Evolutionary conservation across 2,113 vertebrate genomes (phyloP).

Genomic region (Lasiurus borealis): DNA sequence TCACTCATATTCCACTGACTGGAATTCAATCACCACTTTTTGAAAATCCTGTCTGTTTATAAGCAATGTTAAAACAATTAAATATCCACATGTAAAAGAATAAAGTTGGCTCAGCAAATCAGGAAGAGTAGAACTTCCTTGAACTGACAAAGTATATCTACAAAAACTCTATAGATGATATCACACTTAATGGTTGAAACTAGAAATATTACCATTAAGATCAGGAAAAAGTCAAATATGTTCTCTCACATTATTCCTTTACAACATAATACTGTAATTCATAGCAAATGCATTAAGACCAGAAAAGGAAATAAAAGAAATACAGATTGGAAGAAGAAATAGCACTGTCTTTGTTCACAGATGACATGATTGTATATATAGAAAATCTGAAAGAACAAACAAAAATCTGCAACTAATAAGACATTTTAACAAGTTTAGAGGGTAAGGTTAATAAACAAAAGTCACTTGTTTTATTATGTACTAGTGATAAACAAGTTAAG

Average conservation of each 20-base stretch:
- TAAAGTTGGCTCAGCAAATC: neutral
- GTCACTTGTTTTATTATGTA: slow-evolving; percentile 11
- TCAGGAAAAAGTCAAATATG: neutral
- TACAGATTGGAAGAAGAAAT: slow-evolving; percentile 33
- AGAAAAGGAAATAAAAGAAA: neutral
- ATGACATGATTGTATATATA: neutral
- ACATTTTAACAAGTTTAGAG: slow-evolving; percentile 6
- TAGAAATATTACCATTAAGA: neutral
- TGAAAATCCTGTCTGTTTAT: neutral
- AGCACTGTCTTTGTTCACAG: neutral
- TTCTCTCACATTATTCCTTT: neutral
- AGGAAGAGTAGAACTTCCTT: neutral
- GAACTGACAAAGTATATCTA: neutral
- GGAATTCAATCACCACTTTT: neutral
- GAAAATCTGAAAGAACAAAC: neutral
- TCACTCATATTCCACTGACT: neutral
- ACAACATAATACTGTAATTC: neutral
- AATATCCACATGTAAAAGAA: neutral
- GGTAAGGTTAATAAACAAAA: slow-evolving; percentile 2
- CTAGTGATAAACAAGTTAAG: neutral
- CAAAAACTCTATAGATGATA: slow-evolving; percentile 10
- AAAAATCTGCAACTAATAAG: slow-evolving; percentile 1
- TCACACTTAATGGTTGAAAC: neutral
- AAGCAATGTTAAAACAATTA: neutral
- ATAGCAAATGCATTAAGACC: neutral